Conservation (phyloP, 2,797 vertebrate genomes). For the Telmatherina bonti region DNA sequence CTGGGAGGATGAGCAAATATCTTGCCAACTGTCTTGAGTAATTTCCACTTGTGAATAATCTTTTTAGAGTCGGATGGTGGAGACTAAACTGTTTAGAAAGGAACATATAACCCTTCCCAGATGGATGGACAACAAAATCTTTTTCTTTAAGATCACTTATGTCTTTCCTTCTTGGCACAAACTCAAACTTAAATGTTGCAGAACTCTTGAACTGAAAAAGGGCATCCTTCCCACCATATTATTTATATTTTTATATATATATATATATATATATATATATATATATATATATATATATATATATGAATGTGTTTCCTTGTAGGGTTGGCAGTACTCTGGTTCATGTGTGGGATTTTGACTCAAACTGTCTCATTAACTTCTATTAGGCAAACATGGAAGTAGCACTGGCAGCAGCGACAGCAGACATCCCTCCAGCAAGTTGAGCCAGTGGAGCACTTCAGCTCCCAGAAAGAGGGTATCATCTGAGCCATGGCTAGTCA, state of each 20-base stretch:
- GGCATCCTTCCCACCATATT: no score
- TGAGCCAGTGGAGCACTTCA: constrained; percentile 14
- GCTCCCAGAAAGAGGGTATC: constrained; percentile 46
- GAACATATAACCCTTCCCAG: no score
- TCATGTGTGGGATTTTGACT: background rate
- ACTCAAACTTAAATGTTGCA: background rate
- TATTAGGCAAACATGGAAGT: constrained; percentile 45
- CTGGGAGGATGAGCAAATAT: background rate
- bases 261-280: no score
- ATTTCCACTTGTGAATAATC: background rate
- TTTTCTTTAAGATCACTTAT: background rate
- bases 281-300: no score
- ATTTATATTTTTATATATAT: no score
- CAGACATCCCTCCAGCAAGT: constrained; percentile 33
- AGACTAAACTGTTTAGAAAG: no score
- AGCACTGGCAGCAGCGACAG: constrained; percentile 26
- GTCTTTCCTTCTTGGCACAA: background rate
- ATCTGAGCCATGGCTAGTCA: constrained; percentile 78
- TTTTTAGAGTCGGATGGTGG: no score
- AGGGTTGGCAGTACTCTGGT: background rate
- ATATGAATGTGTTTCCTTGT: background rate
- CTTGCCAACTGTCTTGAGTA: background rate
- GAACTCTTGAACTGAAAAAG: no score
- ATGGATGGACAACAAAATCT: no score
- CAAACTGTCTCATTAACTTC: background rate